These are phyloP conservation scores for Potorous gilbertii DNA, from an alignment of 2,797 vertebrate genomes.

Conservation along the genomic window DNA sequence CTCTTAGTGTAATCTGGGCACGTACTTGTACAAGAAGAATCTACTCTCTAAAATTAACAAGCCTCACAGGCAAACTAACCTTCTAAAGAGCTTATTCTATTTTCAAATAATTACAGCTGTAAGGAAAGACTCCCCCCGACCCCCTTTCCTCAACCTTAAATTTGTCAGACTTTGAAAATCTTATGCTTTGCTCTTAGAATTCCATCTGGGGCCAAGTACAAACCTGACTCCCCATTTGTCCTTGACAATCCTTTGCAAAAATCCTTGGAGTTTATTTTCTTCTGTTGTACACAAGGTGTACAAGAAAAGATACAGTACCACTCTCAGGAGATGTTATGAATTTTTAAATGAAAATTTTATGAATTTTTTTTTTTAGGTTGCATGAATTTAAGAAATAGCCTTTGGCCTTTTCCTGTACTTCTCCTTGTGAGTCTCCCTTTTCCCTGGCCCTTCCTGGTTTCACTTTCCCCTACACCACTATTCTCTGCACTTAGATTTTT, in stretches of 20 bases:
- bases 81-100: neutral
- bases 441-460: neutral
- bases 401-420: neutral
- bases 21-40: neutral
- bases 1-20: neutral
- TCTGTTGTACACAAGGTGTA: neutral
- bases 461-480: neutral
- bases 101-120: neutral
- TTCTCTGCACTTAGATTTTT: neutral
- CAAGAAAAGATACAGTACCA: neutral
- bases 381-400: neutral
- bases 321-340: constrained; percentile 29
- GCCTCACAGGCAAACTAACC: neutral
- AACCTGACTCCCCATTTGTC: neutral
- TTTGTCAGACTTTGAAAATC: neutral
- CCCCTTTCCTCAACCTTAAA: neutral
- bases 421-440: neutral
- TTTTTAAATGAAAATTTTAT: constrained; percentile 17
- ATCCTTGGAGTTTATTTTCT: neutral
- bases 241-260: neutral
- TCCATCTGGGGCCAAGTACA: neutral
- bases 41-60: neutral
- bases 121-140: neutral
- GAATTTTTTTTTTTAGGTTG: neutral
- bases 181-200: neutral